Evolutionary conservation across 2,113 vertebrate species (phyloP).

Genomic region (Sturnira hondurensis): DNA sequence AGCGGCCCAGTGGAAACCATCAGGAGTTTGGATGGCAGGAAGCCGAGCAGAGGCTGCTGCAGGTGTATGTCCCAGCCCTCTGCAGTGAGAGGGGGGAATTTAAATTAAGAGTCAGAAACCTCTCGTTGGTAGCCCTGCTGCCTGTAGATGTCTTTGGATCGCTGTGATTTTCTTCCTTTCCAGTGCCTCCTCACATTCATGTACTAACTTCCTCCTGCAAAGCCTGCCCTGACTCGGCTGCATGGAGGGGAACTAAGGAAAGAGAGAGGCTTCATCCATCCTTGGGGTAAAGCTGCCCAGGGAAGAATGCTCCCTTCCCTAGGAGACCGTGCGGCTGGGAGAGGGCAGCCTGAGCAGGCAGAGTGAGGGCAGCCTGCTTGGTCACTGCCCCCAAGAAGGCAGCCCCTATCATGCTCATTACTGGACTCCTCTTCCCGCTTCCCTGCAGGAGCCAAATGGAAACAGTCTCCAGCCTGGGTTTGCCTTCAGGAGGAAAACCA

Average conservation of each 20-base stretch:
- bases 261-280: background rate
- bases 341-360: background rate
- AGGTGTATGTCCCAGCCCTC: background rate
- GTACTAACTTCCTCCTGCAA: background rate
- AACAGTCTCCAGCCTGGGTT: background rate
- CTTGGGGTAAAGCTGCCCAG: background rate
- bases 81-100: background rate
- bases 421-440: background rate
- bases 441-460: background rate
- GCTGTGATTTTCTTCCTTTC: constrained; percentile 11
- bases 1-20: background rate
- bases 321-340: background rate
- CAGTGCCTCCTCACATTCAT: background rate
- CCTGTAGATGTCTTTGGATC: background rate
- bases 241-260: background rate
- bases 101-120: background rate
- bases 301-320: background rate
- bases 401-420: background rate
- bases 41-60: background rate
- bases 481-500: background rate
- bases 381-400: background rate
- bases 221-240: background rate
- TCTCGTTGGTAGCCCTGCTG: background rate
- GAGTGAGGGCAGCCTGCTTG: background rate
- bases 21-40: background rate